Base-by-base conservation (phyloP, 2,888 invertebrate species). In the Erpobdella octoculata region DNA sequence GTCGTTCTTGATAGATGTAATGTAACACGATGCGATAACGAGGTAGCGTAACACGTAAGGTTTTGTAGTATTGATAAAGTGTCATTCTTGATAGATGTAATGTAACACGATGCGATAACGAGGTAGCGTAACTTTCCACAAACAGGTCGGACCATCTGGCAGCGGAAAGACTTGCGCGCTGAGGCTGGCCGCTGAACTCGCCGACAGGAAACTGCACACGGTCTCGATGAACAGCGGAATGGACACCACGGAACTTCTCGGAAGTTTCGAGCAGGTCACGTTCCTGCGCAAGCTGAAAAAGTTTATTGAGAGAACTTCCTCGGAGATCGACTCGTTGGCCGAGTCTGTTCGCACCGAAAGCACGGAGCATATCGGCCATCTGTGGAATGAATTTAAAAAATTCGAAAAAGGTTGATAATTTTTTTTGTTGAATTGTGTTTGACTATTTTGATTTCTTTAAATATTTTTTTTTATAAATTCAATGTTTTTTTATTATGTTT, bases 161-260 rank as follows among this genome's bases (percentile, higher is more conserved):
- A 87, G 88, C 75, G 92, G 93, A 0, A 94, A 94, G 85, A 90
- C 89, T 72, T 88, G 88, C 78, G 82, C 90, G 6, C 88, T 93
- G 33, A 88, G 89, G 80, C 86, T 89, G 64, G 83, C 93, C 73
- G 89, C 94, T 0, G 87, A 88, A 78, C 82, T 95, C 70, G 87
- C 88, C 0, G 91, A 91, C 1, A 88, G 88, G 77, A 86, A 88
- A 73, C 85, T 95, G 61, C 87, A 88, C 77, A 88, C 90, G 0
- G 85, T 96, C 73, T 88, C 90, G 15, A 89, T 95, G 69, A 93
- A 92, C 78, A 90, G 92, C 37, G 90, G 92, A 41, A 94, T 93
- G 89, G 96, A 96, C 80, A 92, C 94, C 0, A 91, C 91, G 0
- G 95, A 96, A 81, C 88, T 96, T 69, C 86, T 96, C 1, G 99